These are phyloP conservation scores for Gorilla gorilla DNA, from an alignment of 2,113 vertebrate species.

Conservation along the genomic window DNA sequence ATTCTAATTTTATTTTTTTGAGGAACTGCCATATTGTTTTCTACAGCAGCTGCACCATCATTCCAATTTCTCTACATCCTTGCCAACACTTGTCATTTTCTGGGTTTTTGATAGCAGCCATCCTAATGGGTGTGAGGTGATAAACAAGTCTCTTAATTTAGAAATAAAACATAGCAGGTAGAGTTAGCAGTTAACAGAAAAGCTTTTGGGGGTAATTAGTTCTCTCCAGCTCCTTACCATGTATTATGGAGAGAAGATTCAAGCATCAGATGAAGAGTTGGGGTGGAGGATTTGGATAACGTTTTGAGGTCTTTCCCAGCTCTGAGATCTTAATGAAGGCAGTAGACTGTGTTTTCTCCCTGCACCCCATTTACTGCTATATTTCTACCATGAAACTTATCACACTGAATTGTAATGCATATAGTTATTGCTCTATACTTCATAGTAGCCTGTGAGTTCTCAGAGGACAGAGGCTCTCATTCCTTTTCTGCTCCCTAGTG, in stretches of 20 bases:
- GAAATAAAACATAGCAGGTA: background rate
- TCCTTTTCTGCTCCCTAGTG: background rate
- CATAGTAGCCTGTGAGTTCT: background rate
- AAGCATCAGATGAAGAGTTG: background rate
- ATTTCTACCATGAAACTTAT: background rate
- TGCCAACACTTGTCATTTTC: background rate
- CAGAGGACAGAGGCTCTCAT: background rate
- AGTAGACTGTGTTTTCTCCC: background rate
- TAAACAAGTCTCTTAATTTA: conserved; percentile 10
- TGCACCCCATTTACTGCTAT: background rate
- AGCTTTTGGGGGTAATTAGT: background rate
- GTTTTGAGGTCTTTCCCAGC: background rate
- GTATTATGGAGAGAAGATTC: background rate
- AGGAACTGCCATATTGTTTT: background rate
- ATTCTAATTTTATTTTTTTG: conserved; percentile 32
- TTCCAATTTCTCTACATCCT: background rate
- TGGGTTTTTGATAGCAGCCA: background rate
- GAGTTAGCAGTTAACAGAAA: background rate
- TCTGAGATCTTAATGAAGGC: background rate
- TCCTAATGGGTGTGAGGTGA: background rate
- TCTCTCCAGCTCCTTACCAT: background rate
- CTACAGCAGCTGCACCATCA: background rate
- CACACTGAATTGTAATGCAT: background rate
- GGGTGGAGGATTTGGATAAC: background rate
- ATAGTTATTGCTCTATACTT: background rate